phyloP scores from a whole-genome alignment of 2,888 invertebrate genomes.

The Mayetiola destructor region DNA sequence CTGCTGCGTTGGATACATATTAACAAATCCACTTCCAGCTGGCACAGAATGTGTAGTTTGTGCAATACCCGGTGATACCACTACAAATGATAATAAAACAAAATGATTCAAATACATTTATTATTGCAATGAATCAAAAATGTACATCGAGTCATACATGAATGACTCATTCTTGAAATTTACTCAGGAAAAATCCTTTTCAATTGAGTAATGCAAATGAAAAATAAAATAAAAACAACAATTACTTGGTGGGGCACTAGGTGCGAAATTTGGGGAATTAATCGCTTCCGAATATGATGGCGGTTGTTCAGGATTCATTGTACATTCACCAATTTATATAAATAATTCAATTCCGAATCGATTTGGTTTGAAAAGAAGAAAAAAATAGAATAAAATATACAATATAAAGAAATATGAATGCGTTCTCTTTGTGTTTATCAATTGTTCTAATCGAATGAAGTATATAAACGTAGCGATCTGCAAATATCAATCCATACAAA shows the following conservation, averaged over 20 bases:
- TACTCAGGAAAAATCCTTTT: not conserved
- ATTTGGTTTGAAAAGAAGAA: not conserved
- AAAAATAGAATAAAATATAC: not conserved
- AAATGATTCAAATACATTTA: not conserved
- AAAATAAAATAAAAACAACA: not conserved
- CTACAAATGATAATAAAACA: not conserved
- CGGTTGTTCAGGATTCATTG: conserved; percentile 32
- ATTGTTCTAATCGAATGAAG: not conserved
- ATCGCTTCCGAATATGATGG: conserved; percentile 40
- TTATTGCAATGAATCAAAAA: too few species aligned
- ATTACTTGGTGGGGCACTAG: conserved; percentile 18
- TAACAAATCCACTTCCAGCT: not conserved
- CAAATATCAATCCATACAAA: not conserved
- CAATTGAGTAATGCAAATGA: not conserved
- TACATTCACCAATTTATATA: not conserved
- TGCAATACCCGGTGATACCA: not conserved
- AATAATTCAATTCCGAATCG: not conserved
- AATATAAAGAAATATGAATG: too few species aligned
- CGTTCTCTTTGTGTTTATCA: not conserved
- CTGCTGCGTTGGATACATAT: not conserved
- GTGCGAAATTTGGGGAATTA: conserved; percentile 17
- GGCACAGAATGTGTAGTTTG: not conserved
- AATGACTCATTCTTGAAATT: not conserved
- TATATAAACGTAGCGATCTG: not conserved
- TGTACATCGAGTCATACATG: not conserved